Base-by-base conservation (phyloP, 1,140 invertebrate genomes). In the Geopemphigus sp. region DNA sequence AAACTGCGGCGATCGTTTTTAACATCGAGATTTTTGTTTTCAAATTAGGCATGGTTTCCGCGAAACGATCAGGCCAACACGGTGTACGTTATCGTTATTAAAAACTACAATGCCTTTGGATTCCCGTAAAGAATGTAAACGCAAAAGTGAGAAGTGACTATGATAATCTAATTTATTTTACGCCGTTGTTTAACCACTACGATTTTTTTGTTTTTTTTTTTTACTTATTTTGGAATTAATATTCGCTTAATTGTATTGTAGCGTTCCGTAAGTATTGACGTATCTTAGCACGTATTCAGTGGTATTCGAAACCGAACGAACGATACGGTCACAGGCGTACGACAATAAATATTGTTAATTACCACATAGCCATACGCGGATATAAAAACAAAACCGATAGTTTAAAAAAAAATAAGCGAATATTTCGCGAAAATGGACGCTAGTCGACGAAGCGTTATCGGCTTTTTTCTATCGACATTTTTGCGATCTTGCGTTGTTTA, bases 51-150 rank as follows among this genome's bases (percentile, higher is more conserved):
- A 76, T 76, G 54, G 56, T 76, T 76, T 76, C 32, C 54, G 6
- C 45, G 72, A 76, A 59, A 76, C 72, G n/a, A 45, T 76, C 72
- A 76, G 72, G 32, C 29, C 54, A 26, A 59, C 54, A 17, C 29
- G 70, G 70, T 73, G 53, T 73, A 32, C 56, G 72, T 59, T 76
- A 76, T 76, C 54, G 32, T 57, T 59, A 59, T 59, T 76, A 57
- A 76, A 39, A 76, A 59, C 72, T 76, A 50, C 54, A 76, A 76
- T 76, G 72, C 72, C 72, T 57, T 76, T 59, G 72, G 72, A 59
- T 76, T 76, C 56, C 54, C 32, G 24, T 76, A 76, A 59, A 59
- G 72, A 76, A 39, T 57, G 19, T 76, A 59, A 32, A 24, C 54
- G 72, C 50, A 76, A 76, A 76, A 76, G 72, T 76, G 72, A 76